Evolutionary conservation across 1,140 invertebrate genomes (phyloP).

Genomic region (Hypothenemus hampei): DNA sequence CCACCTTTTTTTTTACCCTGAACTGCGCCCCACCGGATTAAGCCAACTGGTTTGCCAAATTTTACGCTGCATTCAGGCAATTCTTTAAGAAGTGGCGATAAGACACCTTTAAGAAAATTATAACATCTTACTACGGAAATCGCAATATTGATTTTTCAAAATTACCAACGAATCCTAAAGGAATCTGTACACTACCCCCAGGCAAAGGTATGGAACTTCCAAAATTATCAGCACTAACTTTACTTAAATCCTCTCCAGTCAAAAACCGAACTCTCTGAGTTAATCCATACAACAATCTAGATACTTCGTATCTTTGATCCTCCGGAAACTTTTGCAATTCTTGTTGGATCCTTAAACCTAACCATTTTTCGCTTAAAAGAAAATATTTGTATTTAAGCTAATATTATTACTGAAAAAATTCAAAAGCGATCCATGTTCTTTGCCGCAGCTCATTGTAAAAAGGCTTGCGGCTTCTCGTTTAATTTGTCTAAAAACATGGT

Average conservation of each 20-base stretch:
- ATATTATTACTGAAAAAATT: conserved; percentile 52
- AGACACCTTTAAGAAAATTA: conserved; percentile 49
- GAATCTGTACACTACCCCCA: conserved; percentile 59
- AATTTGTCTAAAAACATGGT: conserved; percentile 59
- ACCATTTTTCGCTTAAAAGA: conserved; percentile 1
- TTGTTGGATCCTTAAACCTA: conserved; percentile 57
- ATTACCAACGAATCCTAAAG: conserved; percentile 48
- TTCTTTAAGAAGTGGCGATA: conserved; percentile 57
- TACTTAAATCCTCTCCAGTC: conserved; percentile 58
- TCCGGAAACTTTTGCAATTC: conserved; percentile 62
- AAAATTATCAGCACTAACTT: conserved; percentile 61
- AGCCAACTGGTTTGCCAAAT: conserved; percentile 59
- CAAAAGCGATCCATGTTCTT: conserved; percentile 54
- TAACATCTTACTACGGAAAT: no score
- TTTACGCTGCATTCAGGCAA: conserved; percentile 54
- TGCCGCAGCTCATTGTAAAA: conserved; percentile 55
- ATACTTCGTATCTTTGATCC: conserved; percentile 61
- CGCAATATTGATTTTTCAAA: not conserved
- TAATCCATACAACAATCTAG: conserved; percentile 60
- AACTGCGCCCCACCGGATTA: conserved; percentile 57
- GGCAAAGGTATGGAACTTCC: conserved; percentile 62
- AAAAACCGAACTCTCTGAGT: conserved; percentile 54
- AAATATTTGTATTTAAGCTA: not conserved
- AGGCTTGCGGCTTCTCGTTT: conserved; percentile 58
- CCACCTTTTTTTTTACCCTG: conserved; percentile 40